Conservation (phyloP, 64 coral and sea anemone species). For the Platygyra sinensis region DNA sequence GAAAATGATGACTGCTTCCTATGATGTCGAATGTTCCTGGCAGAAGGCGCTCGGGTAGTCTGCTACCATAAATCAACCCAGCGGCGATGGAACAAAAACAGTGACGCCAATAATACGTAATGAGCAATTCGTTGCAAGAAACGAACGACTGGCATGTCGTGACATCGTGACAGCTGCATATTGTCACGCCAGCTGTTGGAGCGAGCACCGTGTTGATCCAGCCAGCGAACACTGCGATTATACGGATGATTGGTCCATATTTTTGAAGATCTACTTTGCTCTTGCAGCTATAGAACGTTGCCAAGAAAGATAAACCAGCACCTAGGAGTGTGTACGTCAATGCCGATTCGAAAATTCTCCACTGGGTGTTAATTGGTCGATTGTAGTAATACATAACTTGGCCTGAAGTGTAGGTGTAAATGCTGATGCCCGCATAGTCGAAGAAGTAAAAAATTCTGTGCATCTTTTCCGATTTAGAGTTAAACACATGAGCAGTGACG, state of each 20-base stretch:
- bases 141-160: conserved; percentile 38
- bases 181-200: conserved; percentile 24
- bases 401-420: conserved; percentile 71
- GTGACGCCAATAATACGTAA: conserved; percentile 42
- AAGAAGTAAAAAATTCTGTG: conserved; percentile 65
- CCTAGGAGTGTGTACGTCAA: conserved; percentile 36
- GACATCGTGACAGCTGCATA: conserved; percentile 26
- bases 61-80: conserved; percentile 19
- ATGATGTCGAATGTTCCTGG: conserved; percentile 52
- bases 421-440: conserved; percentile 71
- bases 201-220: conserved; percentile 21
- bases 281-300: conserved; percentile 45
- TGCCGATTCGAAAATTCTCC: conserved; percentile 51
- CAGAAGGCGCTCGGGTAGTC: conserved; percentile 31
- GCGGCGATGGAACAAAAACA: conserved; percentile 4
- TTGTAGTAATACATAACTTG: conserved; percentile 77
- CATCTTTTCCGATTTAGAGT: conserved; percentile 52
- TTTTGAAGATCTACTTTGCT: not conserved
- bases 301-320: conserved; percentile 38
- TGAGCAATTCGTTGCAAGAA: not conserved
- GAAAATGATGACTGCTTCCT: conserved; percentile 55
- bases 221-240: conserved; percentile 12
- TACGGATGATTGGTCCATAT: not conserved
- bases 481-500: conserved; percentile 60
- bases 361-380: conserved; percentile 50